Evolutionary conservation across 2,113 vertebrate genomes (phyloP), one percentile per base, ranked within the genome.

Genomic region (Emydura subglobosa): DNA sequence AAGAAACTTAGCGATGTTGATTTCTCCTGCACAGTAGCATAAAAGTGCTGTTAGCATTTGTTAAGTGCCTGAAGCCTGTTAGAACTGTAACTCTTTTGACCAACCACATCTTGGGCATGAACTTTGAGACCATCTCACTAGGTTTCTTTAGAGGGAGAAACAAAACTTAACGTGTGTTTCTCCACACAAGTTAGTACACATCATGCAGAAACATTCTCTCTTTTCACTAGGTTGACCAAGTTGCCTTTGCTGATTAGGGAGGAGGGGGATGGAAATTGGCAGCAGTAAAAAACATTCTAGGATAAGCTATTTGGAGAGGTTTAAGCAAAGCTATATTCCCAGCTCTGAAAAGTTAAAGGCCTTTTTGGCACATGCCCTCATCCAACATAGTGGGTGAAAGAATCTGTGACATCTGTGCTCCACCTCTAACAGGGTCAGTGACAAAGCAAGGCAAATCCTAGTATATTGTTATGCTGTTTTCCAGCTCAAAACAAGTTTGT

Each of bases 331-430:
- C 72, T 42, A 9, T 74, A 39, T 74, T 74, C 72, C 72, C 72
- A 42, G 39, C 39, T 10, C 9, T 74, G 72, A 42, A 74, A 72
- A 74, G 39, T 42, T 21, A 92, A 93, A 94, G 89, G 78, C 86
- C 74, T 92, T 88, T 47, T 79, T 65, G 89, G 85, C 80, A 95
- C 94, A 82, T 53, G 44, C 53, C 91, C 91, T 91, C 91, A 53
- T 74, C 31, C 50, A 53, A 72, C 93, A 78, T n/a, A 92, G 49
- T 65, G 72, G 19, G 57, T 93, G 44, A 94, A 61, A 65, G 61
- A 83, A 22, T 74, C n/a, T 74, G 79, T 65, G 27, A 96, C 83
- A 93, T 94, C 94, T 88, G 94, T 24, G 49, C 57, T 82, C 39
- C 10, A 22, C 72, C 21, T 74, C 72, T 11, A 61, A 61, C 12